phyloP scores from a whole-genome alignment of 2,888 invertebrate species.

The Conistra vaccinii region DNA sequence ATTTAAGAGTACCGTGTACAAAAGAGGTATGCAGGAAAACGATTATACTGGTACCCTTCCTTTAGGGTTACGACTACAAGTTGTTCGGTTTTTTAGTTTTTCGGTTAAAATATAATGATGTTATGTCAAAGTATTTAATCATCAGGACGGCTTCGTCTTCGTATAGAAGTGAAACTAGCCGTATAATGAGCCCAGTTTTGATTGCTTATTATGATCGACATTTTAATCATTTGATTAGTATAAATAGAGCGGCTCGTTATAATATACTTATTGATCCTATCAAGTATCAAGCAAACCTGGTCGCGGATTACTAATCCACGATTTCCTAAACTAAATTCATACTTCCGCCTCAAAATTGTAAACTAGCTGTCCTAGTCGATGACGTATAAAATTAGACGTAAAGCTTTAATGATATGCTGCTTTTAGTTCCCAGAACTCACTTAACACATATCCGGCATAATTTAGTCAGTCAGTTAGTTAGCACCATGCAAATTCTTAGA shows the following conservation, averaged over 20 bases:
- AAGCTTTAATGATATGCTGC: constrained; percentile 29
- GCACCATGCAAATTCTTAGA: constrained; percentile 49
- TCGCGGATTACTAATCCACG: constrained; percentile 7
- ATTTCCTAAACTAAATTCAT: constrained; percentile 1
- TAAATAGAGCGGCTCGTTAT: background rate
- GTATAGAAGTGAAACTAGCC: background rate
- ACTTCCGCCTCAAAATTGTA: background rate
- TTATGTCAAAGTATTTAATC: background rate
- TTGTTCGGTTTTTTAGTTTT: constrained; percentile 9
- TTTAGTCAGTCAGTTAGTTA: constrained; percentile 45
- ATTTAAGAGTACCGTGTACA: constrained; percentile 74
- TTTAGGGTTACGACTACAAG: constrained; percentile 38
- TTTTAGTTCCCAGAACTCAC: constrained; percentile 48
- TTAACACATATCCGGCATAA: constrained; percentile 48
- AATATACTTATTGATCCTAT: background rate
- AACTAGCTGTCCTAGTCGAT: background rate
- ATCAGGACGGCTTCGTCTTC: too few species aligned
- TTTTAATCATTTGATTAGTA: background rate
- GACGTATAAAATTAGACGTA: constrained; percentile 22
- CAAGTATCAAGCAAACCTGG: background rate
- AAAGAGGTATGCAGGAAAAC: constrained; percentile 80
- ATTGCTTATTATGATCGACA: background rate
- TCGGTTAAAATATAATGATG: background rate
- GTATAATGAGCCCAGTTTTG: background rate
- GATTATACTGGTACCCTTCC: constrained; percentile 75